phyloP scores from a whole-genome alignment of 2,113 vertebrate species.

The Benitochromis conjunctus region DNA sequence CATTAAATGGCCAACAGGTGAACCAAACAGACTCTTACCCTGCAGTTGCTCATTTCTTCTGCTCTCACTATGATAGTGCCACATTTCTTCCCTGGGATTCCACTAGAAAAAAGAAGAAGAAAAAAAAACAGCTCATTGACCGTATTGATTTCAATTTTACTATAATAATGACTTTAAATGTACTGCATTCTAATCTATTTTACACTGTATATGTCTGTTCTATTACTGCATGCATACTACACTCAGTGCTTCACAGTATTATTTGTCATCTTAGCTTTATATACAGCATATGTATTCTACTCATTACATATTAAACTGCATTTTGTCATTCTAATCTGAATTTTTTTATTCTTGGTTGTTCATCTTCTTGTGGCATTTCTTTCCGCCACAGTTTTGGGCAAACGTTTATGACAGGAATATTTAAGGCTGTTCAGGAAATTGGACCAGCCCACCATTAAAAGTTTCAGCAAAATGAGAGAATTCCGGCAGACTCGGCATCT shows the following conservation, averaged over 20 bases:
- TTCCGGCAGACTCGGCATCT: neutral
- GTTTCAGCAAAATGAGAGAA: neutral
- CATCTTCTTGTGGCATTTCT: neutral
- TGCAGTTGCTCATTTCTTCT: constrained; percentile 91
- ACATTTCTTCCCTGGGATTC: constrained; percentile 94
- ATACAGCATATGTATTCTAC: neutral
- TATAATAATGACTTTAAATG: neutral
- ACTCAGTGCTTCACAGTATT: neutral
- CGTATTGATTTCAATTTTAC: neutral
- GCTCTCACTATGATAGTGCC: constrained; percentile 89
- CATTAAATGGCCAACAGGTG: neutral
- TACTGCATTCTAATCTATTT: neutral
- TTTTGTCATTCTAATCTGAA: neutral
- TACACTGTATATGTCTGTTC: neutral
- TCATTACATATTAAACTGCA: neutral
- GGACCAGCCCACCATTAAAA: neutral
- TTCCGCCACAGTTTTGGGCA: neutral
- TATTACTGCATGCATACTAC: neutral
- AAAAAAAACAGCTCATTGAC: neutral
- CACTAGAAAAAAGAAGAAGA: constrained; percentile 74
- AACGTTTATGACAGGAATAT: neutral
- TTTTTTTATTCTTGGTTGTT: neutral
- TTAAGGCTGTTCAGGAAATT: neutral
- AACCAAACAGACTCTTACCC: constrained; percentile 72
- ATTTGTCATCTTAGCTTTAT: neutral